Percentiles rank a stretch among this genome's conserved stretches.
Conservation (phyloP, 1,140 invertebrate genomes). For the Rhyzopertha dominica region DNA sequence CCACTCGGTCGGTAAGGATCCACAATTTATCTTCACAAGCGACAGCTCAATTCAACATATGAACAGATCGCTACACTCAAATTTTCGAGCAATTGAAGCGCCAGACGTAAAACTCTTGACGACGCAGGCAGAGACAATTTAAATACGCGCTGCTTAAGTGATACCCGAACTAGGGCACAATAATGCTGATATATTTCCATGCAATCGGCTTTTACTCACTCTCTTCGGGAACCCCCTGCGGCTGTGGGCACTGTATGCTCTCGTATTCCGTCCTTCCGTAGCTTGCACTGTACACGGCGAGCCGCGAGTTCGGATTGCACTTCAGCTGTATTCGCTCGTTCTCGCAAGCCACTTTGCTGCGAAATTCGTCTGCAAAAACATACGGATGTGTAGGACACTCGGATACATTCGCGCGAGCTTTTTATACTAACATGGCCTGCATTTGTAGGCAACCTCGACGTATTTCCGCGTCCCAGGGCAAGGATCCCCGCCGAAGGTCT, state of each 20-base stretch:
- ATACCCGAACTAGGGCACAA: too few species aligned
- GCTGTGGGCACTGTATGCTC: conserved; percentile 82
- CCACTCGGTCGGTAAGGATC: too few species aligned
- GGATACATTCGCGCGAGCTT: conserved; percentile 7
- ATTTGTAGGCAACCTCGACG: conserved; percentile 90
- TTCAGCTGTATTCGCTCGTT: conserved; percentile 78
- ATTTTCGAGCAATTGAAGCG: too few species aligned
- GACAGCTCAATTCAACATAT: too few species aligned
- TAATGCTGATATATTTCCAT: too few species aligned
- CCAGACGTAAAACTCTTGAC: too few species aligned
- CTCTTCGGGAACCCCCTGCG: conserved; percentile 77
- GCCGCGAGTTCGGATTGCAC: conserved; percentile 74
- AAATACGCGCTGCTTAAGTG: too few species aligned
- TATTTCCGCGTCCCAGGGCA: conserved; percentile 83
- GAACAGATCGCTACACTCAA: too few species aligned
- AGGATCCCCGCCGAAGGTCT: conserved; percentile 76
- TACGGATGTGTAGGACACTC: not conserved
- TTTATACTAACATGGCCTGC: conserved; percentile 82
- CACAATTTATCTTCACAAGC: too few species aligned
- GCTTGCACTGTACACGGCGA: conserved; percentile 86
- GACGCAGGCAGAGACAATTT: too few species aligned
- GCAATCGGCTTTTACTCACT: too few species aligned
- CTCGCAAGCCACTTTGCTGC: conserved; percentile 85
- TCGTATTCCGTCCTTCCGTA: conserved; percentile 86
- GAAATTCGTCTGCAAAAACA: conserved; percentile 74